Base-by-base conservation (phyloP, 2,888 invertebrate species). In the Aplocera efformata region DNA sequence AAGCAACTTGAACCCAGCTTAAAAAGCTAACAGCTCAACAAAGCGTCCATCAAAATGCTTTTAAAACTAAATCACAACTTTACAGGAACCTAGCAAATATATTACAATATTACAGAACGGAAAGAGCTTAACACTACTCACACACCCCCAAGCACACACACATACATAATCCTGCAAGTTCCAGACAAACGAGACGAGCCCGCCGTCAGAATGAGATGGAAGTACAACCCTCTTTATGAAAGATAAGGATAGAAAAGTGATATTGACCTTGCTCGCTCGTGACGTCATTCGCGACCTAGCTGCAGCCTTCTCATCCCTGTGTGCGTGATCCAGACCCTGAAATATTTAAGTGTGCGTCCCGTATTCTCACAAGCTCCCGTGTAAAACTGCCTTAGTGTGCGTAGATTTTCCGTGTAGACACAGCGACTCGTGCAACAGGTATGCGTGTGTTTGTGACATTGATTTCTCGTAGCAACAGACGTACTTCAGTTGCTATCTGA, bases 281-380 rank as follows among this genome's bases (percentile, higher is more conserved):
- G 90, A 90, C 90, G 90, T 90, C 90, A 89, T 83, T 76, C 67
- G 70, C 90, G 90, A 90, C 90, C 90, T 90, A 89, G 90, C 81
- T 88, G 86, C 85, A 86, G 74, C 80, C 48, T 78, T 73, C 67
- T 70, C 65, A 48, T 60, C 56, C 34, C 21, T 46, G 80, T 76
- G 76, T 79, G 79, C 60, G 82, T 84, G 83, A 83, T 72, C 83
- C 82, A 82, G 83, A 84, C 83, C 84, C 79, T 84, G 84, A 82
- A 82, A 63, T 49, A 30, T 46, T 5, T 42, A 64, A 72, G 58
- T 58, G 48, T 53, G 53, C 8, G 49, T 53, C 10, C 25, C 10
- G 26, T 47, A 42, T 45, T 27, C n/a, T n/a, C n/a, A n/a, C 28
- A 6, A 17, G 17, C 20, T 26, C 17, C 38, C 23, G 44, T 39